A percentile compares a stretch with the other conserved stretches of the same genome.
Conservation (phyloP, 2,888 invertebrate species). For the Teleogryllus oceanicus region DNA sequence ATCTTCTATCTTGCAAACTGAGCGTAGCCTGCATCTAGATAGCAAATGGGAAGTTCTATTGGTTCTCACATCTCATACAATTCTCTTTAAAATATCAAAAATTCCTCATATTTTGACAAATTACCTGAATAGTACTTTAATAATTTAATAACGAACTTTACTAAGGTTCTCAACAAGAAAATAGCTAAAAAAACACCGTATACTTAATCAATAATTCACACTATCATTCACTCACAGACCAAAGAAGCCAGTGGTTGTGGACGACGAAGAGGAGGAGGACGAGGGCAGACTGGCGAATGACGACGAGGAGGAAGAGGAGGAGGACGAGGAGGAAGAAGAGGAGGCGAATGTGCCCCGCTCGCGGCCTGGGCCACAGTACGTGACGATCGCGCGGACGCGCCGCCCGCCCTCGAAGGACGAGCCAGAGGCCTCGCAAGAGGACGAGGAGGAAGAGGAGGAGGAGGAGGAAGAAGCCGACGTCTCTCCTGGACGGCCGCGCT, state of each 20-base stretch:
- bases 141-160: too few species aligned
- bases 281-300: slow-evolving; percentile 38
- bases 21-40: too few species aligned
- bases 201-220: neutral
- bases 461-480: slow-evolving; percentile 35
- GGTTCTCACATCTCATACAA: too few species aligned
- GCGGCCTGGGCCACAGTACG: neutral
- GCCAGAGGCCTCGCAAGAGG: neutral
- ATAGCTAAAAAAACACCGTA: too few species aligned
- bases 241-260: slow-evolving; percentile 43
- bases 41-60: too few species aligned
- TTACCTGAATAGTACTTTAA: too few species aligned
- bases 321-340: slow-evolving; percentile 37
- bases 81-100: too few species aligned
- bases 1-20: too few species aligned
- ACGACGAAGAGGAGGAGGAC: slow-evolving; percentile 20
- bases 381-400: neutral
- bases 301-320: slow-evolving; percentile 34
- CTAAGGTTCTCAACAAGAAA: too few species aligned
- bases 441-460: slow-evolving; percentile 34
- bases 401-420: neutral
- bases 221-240: slow-evolving; percentile 47
- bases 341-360: neutral
- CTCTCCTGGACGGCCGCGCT: neutral
- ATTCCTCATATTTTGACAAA: too few species aligned